Evolutionary conservation across 1,140 invertebrate genomes (phyloP).

Genomic region (Trypoxylus dichotomus): DNA sequence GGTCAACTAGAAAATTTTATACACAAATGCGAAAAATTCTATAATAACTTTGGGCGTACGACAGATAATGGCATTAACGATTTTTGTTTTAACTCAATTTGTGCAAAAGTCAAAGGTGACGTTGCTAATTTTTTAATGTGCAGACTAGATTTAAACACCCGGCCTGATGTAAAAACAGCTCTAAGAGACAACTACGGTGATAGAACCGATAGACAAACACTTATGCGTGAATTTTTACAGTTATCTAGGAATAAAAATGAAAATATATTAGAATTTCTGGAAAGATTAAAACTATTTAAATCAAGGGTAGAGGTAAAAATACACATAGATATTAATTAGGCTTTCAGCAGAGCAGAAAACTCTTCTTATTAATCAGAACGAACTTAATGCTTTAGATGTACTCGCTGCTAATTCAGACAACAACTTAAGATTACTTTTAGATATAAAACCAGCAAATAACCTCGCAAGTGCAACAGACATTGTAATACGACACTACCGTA

Average conservation of each 20-base stretch:
- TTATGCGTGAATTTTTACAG: conserved; percentile 11
- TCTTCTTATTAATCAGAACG: background rate
- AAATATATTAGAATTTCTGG: conserved; percentile 20
- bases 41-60: background rate
- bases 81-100: conserved; percentile 15
- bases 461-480: background rate
- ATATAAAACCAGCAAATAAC: background rate
- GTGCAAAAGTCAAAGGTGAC: conserved; percentile 11
- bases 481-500: background rate
- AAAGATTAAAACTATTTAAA: background rate
- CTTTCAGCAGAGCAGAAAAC: background rate
- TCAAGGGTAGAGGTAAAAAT: background rate
- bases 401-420: background rate
- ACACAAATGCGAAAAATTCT: conserved; percentile 19
- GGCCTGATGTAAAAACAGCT: background rate
- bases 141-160: conserved; percentile 13
- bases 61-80: conserved; percentile 11
- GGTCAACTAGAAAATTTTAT: conserved; percentile 23
- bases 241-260: background rate
- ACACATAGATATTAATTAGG: background rate
- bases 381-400: conserved; percentile 3
- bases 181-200: conserved; percentile 20
- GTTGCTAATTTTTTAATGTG: background rate
- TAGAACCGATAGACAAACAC: background rate
- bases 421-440: background rate